Conservation (phyloP, 1,140 invertebrate species). For the Musca vetustissima region DNA sequence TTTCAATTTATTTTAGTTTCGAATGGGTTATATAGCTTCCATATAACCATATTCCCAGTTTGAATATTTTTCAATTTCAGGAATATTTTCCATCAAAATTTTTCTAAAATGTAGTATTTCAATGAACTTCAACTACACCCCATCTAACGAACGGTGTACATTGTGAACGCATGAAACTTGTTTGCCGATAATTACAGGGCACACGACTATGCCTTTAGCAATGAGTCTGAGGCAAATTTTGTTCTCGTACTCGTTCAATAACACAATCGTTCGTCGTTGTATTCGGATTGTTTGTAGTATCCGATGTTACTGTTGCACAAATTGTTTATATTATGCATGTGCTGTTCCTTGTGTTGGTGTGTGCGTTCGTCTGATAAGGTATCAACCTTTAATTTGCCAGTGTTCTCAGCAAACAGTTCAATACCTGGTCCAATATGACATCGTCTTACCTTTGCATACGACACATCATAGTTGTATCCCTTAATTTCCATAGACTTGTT, state of each 20-base stretch:
- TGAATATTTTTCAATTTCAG: no score
- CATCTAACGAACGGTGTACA: no score
- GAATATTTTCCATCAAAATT: no score
- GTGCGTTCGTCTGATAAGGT: no score
- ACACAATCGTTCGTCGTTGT: not conserved
- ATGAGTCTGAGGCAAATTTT: not conserved
- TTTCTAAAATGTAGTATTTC: no score
- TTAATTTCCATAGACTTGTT: no score
- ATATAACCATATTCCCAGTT: no score
- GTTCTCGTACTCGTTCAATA: not conserved
- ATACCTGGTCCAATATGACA: not conserved
- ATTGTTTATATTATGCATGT: slow-evolving; percentile 17
- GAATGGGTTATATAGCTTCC: no score
- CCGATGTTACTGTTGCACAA: not conserved
- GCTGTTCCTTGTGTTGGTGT: not conserved
- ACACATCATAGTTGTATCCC: not conserved
- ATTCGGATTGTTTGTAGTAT: not conserved
- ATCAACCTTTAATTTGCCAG: slow-evolving; percentile 19
- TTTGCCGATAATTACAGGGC: slow-evolving; percentile 21
- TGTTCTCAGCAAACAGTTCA: slow-evolving; percentile 6
- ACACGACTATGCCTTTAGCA: not conserved
- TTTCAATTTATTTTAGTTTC: no score
- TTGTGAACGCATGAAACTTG: not conserved
- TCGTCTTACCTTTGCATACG: not conserved
- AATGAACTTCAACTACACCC: no score